A percentile compares a stretch with the other conserved stretches of the same genome.
Evolutionary conservation across 2,113 vertebrate species (phyloP).

Genomic region (Oreochromis spilurus): DNA sequence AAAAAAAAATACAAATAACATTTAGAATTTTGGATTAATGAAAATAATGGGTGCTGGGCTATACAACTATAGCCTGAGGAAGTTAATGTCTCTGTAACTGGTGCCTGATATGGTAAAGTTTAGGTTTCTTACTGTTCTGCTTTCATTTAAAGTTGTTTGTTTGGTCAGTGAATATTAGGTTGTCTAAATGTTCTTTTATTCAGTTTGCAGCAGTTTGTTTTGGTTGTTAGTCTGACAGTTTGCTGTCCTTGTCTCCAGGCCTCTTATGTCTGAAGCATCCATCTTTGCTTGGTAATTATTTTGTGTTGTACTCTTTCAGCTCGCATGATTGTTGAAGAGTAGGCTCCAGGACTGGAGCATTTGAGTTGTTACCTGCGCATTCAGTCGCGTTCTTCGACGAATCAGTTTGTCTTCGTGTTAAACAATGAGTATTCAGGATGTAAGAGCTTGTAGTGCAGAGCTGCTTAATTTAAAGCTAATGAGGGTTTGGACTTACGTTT

Average conservation of each 20-base stretch:
- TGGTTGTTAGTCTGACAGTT: not conserved
- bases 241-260: not conserved
- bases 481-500: constrained; percentile 8
- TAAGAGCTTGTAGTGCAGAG: not conserved
- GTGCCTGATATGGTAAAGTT: not conserved
- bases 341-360: not conserved
- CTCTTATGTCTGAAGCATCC: not conserved
- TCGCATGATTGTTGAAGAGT: constrained; percentile 11
- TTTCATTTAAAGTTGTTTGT: not conserved
- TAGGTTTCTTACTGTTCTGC: not conserved
- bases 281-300: not conserved
- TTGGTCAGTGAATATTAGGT: not conserved
- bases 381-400: not conserved
- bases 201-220: not conserved
- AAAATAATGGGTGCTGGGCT: not conserved
- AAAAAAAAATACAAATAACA: not conserved
- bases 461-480: not conserved
- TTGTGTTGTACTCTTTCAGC: not conserved
- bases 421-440: not conserved
- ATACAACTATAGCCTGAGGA: not conserved
- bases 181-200: not conserved
- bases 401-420: not conserved
- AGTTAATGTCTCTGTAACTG: not conserved
- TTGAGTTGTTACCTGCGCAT: not conserved
- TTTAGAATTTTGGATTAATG: not conserved